Base-by-base conservation (phyloP, 2,888 invertebrate species). In the Nipponacmea schrenckii region DNA sequence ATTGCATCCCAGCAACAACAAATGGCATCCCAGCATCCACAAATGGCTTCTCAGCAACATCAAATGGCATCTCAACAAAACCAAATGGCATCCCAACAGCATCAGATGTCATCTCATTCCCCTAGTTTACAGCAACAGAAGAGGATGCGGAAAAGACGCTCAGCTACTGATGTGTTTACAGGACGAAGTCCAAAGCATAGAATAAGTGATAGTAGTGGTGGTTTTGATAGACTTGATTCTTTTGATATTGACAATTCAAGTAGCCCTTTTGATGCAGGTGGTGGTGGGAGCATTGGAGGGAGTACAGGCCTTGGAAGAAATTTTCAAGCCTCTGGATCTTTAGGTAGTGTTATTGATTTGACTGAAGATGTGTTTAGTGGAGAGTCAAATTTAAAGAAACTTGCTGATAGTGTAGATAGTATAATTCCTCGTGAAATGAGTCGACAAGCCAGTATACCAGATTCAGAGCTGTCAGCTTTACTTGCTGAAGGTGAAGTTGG, bases 111-210 rank as follows among this genome's bases (percentile, higher is more conserved):
- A 39, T 39, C 26, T 72, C 76, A 39, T 20, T 15, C 20, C 24
- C 39, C 44, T 26, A 63, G 39, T 39, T 7, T 39, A 39, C 17
- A 24, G n/a, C 69, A 70, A 24, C 78, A 75, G 62, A 77, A 82
- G 71, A 71, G 80, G 62, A 75, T 78, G 20, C 78, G 80, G n/a
- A 85, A 83, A 69, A 78, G 86, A 63, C 86, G 84, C 70, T 85
- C 86, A 12, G 80, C 80, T 17, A 79, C 81, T 26, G 85, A 85
- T 62, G 68, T 80, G 14, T 72, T 76, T 17, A 72, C 77, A 46
- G 88, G 87, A 2, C 82, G 86, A 69, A 88, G 88, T 76, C 88
- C 89, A 1, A 89, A 89, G 74, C 83, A 87, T 64, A 82, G 86
- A 76, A 50, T 83, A 24, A 77, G 80, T 76, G 80, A 79, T 39